Evolutionary conservation across 64 coral and sea anemone genomes (phyloP).

Genomic region (Dendronephthya gigantea): DNA sequence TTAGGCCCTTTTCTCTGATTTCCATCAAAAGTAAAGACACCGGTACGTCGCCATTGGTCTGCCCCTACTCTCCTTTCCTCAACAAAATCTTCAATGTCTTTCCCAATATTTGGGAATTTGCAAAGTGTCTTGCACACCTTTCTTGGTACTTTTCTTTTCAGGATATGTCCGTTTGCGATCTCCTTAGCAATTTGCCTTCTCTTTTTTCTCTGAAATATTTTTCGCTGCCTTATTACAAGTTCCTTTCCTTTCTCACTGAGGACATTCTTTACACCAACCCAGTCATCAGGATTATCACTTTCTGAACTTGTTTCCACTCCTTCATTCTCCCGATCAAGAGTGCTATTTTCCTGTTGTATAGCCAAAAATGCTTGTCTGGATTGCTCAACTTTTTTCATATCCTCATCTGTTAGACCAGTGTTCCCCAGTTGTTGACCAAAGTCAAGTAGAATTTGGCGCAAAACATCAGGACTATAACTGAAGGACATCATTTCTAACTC

Average conservation of each 20-base stretch:
- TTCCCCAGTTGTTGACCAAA: background rate
- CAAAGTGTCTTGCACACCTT: conserved; percentile 28
- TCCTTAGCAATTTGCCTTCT: conserved; percentile 20
- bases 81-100: conserved; percentile 40
- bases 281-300: conserved; percentile 42
- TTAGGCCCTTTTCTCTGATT: conserved; percentile 42
- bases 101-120: conserved; percentile 43
- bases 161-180: background rate
- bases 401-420: background rate
- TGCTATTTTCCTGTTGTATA: conserved; percentile 5
- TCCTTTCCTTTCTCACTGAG: conserved; percentile 4
- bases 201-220: conserved; percentile 26
- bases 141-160: conserved; percentile 28
- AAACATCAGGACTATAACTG: too few relatives aligned
- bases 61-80: conserved; percentile 30
- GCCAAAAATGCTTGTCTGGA: conserved; percentile 30
- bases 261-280: conserved; percentile 21
- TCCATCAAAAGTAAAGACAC: conserved; percentile 32
- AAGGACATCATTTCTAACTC: too few relatives aligned
- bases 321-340: background rate
- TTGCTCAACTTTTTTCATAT: background rate
- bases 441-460: background rate
- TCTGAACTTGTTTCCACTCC: conserved; percentile 4
- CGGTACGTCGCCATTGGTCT: conserved; percentile 33
- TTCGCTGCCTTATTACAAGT: conserved; percentile 21